Evolutionary conservation across 2,797 vertebrate genomes (phyloP).

Genomic region (Tachyglossus aculeatus): DNA sequence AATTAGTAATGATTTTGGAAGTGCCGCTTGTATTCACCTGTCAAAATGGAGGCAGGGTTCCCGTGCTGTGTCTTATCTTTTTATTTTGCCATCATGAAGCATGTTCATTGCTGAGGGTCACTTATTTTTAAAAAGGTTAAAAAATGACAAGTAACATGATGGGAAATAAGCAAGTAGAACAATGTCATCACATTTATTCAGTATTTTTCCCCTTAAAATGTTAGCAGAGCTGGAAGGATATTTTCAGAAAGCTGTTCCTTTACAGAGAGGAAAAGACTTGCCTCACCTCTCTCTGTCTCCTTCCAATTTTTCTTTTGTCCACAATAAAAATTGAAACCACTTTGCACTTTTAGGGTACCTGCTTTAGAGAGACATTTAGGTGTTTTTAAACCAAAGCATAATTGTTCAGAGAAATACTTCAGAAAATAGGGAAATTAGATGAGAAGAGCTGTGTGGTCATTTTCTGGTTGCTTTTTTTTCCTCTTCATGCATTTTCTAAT

Average conservation of each 20-base stretch:
- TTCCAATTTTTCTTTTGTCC: slow-evolving; percentile 15
- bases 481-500: too few relatives aligned
- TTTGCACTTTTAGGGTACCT: too few relatives aligned
- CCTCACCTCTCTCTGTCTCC: not conserved
- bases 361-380: too few relatives aligned
- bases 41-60: slow-evolving; percentile 30
- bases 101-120: not conserved
- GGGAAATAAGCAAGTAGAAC: not conserved
- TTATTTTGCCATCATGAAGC: slow-evolving; percentile 28
- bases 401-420: too few relatives aligned
- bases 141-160: slow-evolving; percentile 32
- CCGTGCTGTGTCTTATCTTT: slow-evolving; percentile 9
- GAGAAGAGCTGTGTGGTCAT: too few relatives aligned
- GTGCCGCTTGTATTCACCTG: slow-evolving; percentile 35
- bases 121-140: not conserved
- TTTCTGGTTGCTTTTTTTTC: too few relatives aligned
- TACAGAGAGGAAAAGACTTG: slow-evolving; percentile 1
- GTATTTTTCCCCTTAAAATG: slow-evolving; percentile 11
- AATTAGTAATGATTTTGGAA: slow-evolving; percentile 52
- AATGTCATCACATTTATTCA: not conserved
- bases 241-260: not conserved
- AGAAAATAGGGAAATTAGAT: too few relatives aligned
- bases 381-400: too few relatives aligned
- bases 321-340: slow-evolving; percentile 4
- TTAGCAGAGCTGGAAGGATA: not conserved